A percentile compares a stretch with the other conserved stretches of the same genome.
Conservation (phyloP, 2,797 vertebrate species). For the Heliangelus exortis region DNA sequence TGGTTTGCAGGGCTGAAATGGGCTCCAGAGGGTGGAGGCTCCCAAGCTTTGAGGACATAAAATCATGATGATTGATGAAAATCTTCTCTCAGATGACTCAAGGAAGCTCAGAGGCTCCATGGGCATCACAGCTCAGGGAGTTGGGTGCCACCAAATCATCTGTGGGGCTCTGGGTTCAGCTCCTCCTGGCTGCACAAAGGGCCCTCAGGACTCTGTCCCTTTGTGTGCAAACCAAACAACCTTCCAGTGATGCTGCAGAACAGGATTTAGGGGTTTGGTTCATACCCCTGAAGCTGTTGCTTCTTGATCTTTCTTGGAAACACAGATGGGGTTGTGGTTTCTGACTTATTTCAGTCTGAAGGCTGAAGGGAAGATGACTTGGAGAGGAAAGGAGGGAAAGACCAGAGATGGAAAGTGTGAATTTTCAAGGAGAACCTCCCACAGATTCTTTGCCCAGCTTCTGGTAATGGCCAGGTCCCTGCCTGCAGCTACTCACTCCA, state of each 20-base stretch:
- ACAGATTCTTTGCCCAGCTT: background rate
- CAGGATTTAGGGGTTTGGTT: background rate
- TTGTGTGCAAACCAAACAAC: rapidly evolving
- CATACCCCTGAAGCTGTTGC: background rate
- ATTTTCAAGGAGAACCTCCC: background rate
- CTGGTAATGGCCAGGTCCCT: background rate
- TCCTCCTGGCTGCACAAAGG: background rate
- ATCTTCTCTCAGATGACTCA: background rate
- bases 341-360: background rate
- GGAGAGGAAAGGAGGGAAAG: slow-evolving; percentile 11
- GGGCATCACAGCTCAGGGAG: background rate
- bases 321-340: background rate
- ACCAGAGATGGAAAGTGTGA: slow-evolving; percentile 1
- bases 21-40: background rate
- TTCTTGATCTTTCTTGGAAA: background rate
- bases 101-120: rapidly evolving
- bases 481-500: background rate
- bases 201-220: background rate
- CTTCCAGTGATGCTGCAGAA: background rate
- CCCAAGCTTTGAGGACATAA: background rate
- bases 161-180: background rate
- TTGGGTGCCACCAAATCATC: background rate
- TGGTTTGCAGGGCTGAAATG: rapidly evolving
- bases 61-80: background rate
- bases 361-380: background rate